Evolutionary conservation across 2,113 vertebrate genomes (phyloP).

Genomic region (Callipepla squamata): DNA sequence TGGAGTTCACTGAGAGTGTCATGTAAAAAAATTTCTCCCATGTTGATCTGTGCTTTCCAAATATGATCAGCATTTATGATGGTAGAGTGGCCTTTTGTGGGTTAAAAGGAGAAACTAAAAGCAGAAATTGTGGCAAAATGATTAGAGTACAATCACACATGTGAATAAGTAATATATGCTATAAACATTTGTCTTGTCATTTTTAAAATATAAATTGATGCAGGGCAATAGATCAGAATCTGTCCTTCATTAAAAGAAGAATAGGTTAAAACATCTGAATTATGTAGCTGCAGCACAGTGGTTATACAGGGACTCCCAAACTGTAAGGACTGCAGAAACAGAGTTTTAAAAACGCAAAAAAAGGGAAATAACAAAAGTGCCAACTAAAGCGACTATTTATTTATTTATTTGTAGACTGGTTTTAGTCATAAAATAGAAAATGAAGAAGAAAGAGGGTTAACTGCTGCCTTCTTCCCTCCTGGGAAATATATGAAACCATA

Average conservation of each 20-base stretch:
- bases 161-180: background rate
- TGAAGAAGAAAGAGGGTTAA: slow-evolving; percentile 28
- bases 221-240: background rate
- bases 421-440: slow-evolving; percentile 26
- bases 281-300: background rate
- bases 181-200: background rate
- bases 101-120: background rate
- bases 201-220: background rate
- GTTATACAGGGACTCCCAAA: background rate
- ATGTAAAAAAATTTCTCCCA: slow-evolving; percentile 11
- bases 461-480: slow-evolving; percentile 31
- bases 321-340: background rate
- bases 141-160: background rate
- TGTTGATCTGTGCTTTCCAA: background rate
- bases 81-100: background rate
- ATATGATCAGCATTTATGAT: background rate
- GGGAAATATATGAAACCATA: slow-evolving; percentile 38
- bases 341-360: background rate
- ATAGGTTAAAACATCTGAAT: background rate
- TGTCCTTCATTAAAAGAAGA: background rate
- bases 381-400: background rate
- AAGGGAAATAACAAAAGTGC: background rate
- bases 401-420: background rate
- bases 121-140: background rate
- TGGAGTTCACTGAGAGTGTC: slow-evolving; percentile 49